A percentile compares a stretch with the other conserved stretches of the same genome.
Evolutionary conservation across 2,113 vertebrate species (phyloP).

Genomic region (Phylloscopus trochilus): DNA sequence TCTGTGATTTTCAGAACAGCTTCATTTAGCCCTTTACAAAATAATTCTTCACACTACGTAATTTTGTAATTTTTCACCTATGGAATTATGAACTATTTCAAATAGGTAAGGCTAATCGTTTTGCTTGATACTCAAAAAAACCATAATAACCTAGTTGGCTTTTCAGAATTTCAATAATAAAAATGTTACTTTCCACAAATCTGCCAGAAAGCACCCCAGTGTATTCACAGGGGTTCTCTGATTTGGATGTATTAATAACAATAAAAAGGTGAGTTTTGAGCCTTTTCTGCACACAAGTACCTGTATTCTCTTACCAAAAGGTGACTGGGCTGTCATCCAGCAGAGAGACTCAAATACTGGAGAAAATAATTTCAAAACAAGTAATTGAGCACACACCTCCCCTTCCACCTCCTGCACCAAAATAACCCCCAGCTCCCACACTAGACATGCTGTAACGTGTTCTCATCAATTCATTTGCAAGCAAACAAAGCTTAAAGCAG

Average conservation of each 20-base stretch:
- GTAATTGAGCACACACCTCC: background rate
- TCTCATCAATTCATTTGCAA: background rate
- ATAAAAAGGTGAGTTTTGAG: background rate
- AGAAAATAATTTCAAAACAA: background rate
- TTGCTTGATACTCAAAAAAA: background rate
- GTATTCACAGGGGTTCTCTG: background rate
- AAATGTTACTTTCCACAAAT: background rate
- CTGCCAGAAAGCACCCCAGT: background rate
- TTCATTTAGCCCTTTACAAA: background rate
- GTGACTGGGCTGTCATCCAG: background rate
- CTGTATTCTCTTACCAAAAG: background rate
- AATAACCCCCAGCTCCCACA: background rate
- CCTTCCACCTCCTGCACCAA: background rate
- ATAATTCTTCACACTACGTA: background rate
- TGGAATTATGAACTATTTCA: background rate
- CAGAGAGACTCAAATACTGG: background rate
- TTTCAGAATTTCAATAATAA: background rate
- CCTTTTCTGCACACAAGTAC: background rate
- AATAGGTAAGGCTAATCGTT: background rate
- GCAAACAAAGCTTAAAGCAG: background rate
- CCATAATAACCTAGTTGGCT: background rate
- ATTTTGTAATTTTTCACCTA: background rate
- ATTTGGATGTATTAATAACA: background rate
- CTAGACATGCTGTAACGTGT: fast-evolving
- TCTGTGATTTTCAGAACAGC: background rate